Base-by-base conservation (phyloP, 2,888 invertebrate species). In the Polydesmus complanatus region DNA sequence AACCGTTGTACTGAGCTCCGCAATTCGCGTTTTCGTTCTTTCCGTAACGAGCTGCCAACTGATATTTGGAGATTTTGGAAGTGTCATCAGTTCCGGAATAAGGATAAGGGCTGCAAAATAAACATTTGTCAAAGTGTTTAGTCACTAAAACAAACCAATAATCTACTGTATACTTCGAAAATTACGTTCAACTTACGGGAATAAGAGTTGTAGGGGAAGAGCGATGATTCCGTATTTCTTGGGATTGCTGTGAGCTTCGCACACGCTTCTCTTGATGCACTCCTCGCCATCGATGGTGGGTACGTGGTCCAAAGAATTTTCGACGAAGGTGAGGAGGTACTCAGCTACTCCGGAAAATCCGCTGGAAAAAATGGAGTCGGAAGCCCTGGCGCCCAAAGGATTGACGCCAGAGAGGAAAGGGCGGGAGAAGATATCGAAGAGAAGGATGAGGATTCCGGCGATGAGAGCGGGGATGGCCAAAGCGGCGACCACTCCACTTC, bases 201-300 rank as follows among this genome's bases (percentile, higher is more conserved):
- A 70, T 11, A 71, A 66, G 21, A 71, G 65, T 55, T 69, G 69
- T 53, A 72, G 60, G 21, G 69, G 67, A 27, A 69, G 64, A 3
- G 69, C 69, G 14, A 70, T 63, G 26, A 68, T 62, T n/a, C 71
- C 71, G 62, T 70, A 72, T 61, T 67, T 68, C 58, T 69, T 67
- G 5, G 70, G 70, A 51, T 69, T 68, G 61, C 67, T 68, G 62
- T 71, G 68, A 18, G 71, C 71, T 57, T 70, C 70, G 63, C 72
- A 72, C 26, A 70, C 68, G 50, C 67, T 68, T 57, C 70, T 62
- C 60, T 69, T 67, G 61, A 71, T 65, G 60, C 72, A 72, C 51
- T 67, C 67, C 59, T 68, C 65, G 25, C 68, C 68, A 48, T 69
- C 68, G 2, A 69, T 62, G 11, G 68, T 62, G 1, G 69, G 69